These are phyloP conservation scores for Labroides dimidiatus DNA, from an alignment of 2,797 vertebrate species.

Conservation along the genomic window DNA sequence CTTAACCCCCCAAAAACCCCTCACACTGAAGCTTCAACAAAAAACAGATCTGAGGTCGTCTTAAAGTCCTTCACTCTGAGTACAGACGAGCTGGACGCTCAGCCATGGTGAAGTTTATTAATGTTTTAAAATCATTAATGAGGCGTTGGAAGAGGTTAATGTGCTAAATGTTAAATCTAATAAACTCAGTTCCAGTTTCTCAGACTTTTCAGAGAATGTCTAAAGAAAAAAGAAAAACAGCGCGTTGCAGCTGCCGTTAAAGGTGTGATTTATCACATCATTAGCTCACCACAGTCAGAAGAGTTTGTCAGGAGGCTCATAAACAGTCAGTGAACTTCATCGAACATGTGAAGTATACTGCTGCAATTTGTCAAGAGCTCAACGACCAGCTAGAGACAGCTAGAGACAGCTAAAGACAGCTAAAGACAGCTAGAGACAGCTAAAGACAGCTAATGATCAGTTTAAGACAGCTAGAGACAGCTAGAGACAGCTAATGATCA, in stretches of 20 bases:
- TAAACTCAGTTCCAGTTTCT: no score
- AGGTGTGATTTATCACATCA: constrained; percentile 42
- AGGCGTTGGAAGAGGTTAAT: no score
- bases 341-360: background rate
- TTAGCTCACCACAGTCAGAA: constrained; percentile 23
- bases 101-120: no score
- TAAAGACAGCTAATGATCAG: background rate
- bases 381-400: constrained; percentile 3
- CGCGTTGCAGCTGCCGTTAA: background rate
- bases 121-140: no score
- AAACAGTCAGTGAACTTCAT: constrained; percentile 1
- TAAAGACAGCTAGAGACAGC: background rate
- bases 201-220: background rate
- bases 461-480: no score
- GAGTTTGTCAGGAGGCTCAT: constrained; percentile 15
- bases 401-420: background rate
- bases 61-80: no score
- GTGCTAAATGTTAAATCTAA: no score
- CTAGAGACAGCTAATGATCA: constrained; percentile 2
- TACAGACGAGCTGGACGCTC: no score
- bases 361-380: constrained; percentile 1
- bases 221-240: constrained; percentile 11
- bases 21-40: no score
- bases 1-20: no score
- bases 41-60: no score